A percentile compares a stretch with the other conserved stretches of the same genome.
phyloP scores from a whole-genome alignment of 53 echinoderm and acorn worm species.

The Henricia sp. region DNA sequence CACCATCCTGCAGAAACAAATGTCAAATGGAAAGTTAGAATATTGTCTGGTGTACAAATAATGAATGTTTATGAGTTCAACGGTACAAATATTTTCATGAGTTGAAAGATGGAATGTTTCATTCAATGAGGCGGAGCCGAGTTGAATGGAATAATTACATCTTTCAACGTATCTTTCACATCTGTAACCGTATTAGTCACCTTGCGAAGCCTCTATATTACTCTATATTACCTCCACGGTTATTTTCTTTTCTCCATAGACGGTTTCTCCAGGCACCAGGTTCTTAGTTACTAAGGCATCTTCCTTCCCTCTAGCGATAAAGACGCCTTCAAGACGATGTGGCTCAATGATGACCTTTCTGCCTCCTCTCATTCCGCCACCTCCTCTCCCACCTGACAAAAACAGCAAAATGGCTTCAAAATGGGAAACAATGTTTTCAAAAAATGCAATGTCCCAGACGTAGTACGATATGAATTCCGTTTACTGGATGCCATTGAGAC shows the following conservation, averaged over 20 bases:
- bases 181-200: no score
- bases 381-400: conserved; percentile 1
- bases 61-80: no score
- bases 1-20: conserved; percentile 72
- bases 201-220: not conserved
- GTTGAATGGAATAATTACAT: no score
- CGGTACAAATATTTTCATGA: no score
- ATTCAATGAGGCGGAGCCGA: no score
- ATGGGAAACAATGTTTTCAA: no score
- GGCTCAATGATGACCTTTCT: conserved; percentile 86
- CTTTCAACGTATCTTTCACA: no score
- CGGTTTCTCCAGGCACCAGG: conserved; percentile 89
- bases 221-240: conserved; percentile 70
- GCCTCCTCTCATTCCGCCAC: conserved; percentile 83
- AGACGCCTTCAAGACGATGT: conserved; percentile 89
- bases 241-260: conserved; percentile 98
- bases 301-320: conserved; percentile 91
- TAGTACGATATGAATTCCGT: no score
- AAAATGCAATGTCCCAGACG: not conserved
- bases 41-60: not conserved
- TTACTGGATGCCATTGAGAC: no score
- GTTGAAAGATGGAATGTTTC: no score
- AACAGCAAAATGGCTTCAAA: not conserved
- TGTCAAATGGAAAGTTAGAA: no score
- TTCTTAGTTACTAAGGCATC: conserved; percentile 94